A percentile compares a stretch with the other conserved stretches of the same genome.
phyloP scores from a whole-genome alignment of 2,113 vertebrate genomes.

The Tachuris rubrigastra region DNA sequence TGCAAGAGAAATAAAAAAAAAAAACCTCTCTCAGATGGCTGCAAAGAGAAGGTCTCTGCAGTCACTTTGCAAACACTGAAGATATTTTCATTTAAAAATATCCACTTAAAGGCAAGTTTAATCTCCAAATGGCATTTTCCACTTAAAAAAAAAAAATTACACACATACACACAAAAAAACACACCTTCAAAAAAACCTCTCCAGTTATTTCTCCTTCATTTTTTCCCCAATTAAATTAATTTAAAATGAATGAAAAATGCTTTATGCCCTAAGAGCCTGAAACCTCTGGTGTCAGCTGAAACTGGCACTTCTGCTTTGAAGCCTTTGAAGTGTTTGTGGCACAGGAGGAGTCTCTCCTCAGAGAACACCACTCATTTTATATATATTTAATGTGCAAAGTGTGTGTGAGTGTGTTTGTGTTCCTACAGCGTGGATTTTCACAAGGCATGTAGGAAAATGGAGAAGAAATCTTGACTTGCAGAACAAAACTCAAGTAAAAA shows the following conservation, averaged over 20 bases:
- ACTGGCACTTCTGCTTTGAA: constrained; percentile 33
- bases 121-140: neutral
- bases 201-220: neutral
- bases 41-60: neutral
- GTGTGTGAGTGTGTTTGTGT: neutral
- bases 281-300: constrained; percentile 45
- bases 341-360: neutral
- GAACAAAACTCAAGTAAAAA: neutral
- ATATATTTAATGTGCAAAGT: neutral
- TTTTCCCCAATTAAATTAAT: constrained; percentile 35
- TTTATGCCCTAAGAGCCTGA: constrained; percentile 42
- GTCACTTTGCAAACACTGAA: neutral
- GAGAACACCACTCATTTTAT: neutral
- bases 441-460: neutral
- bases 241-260: constrained; percentile 31
- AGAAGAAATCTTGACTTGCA: neutral
- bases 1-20: neutral
- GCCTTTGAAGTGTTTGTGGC: constrained; percentile 56
- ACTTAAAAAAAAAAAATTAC: neutral
- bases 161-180: neutral
- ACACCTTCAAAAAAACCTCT: neutral
- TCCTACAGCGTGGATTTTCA: neutral
- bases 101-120: neutral
- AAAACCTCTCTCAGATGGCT: neutral
- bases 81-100: neutral